Evolutionary conservation across 2,888 invertebrate genomes (phyloP), one percentile per base, ranked within the genome.

Genomic region (Lagria hirta): DNA sequence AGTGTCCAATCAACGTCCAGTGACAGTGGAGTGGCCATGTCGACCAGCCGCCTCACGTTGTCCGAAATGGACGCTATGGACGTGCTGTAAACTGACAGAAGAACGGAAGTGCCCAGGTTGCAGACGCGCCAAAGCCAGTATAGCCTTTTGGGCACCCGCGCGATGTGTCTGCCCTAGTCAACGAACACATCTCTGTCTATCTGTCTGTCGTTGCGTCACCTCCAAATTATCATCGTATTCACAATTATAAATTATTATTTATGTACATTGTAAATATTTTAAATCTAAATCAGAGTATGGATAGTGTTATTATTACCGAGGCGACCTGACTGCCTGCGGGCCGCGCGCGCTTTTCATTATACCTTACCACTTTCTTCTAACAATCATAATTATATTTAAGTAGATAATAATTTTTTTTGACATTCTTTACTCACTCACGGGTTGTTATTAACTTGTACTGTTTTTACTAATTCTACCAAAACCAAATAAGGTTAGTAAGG

Each of bases 21-120:
- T 65, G 84, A 84, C 75, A 86, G 86, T 65, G 87, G 85, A 60
- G 83, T 82, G 68, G 79, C 79, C 63, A 80, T 81, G 77, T 80
- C 80, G 65, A 81, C 81, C 63, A 79, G 80, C 66, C 79, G 81
- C 65, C 76, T 82, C 65, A 81, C 80, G 60, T 74, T 81, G 56
- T 77, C 77, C 60, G 79, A 80, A 67, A 78, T 78, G 75, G 76
- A 76, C 68, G 74, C 68, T 66, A 78, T 78, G 75, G 77, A 76
- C 68, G 74, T 70, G 53, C 66, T 69, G 65, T 71, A 69, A 66
- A 66, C 56, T 59, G 56, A 40, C 24, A 40, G 52, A 40, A 24
- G 43, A 51, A 30, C 28, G 29, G 50, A 51, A 41, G 44, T 42
- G 50, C 50, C 45, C 27, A 27, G 27, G 27, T 57, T 55, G 60